Evolutionary conservation across 1,140 invertebrate species (phyloP).

Genomic region (Rhopalosiphum maidis): DNA sequence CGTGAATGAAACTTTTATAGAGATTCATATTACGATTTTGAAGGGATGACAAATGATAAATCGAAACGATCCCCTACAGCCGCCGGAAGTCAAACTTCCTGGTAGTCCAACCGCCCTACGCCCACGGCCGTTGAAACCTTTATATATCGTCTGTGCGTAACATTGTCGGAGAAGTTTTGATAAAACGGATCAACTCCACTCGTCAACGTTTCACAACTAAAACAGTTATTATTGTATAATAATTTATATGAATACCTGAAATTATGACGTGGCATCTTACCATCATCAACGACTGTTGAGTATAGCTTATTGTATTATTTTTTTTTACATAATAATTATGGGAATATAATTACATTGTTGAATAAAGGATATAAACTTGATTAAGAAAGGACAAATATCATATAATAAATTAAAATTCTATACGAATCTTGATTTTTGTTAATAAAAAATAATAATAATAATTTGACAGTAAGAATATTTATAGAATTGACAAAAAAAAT

Average conservation of each 20-base stretch:
- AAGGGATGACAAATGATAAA: constrained; percentile 26
- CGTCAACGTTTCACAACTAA: background rate
- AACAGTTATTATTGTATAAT: background rate
- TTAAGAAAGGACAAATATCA: no score
- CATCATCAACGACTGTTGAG: no score
- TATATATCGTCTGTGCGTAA: no score
- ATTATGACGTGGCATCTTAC: no score
- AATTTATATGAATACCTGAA: background rate
- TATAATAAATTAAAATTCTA: no score
- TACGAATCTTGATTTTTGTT: background rate
- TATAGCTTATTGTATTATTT: background rate
- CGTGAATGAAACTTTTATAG: constrained; percentile 26
- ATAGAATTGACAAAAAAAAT: background rate
- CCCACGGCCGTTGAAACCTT: background rate
- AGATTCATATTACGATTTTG: constrained; percentile 20
- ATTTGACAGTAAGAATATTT: background rate
- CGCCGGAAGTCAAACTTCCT: constrained; percentile 38
- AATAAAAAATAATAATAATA: no score
- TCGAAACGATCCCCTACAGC: background rate
- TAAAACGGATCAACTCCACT: background rate
- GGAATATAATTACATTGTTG: no score
- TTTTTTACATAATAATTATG: background rate
- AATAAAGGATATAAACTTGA: background rate
- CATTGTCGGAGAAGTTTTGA: background rate
- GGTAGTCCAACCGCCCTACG: background rate